Conservation (phyloP, 2,888 invertebrate species). For the Myopa testacea region DNA sequence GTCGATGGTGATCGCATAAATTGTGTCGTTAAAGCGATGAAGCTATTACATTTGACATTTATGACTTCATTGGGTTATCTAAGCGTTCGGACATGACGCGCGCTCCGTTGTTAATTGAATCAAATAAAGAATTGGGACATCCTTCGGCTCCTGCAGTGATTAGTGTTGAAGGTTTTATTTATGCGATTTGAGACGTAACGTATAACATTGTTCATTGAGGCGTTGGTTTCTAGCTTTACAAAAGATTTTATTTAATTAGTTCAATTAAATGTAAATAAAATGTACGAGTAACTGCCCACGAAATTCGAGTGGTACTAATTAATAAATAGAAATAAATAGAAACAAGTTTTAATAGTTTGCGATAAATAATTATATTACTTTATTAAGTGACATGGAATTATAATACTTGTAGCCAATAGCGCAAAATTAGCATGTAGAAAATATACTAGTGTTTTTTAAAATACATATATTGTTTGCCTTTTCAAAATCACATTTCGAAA, state of each 20-base stretch:
- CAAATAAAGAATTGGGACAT: background rate
- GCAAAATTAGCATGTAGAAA: background rate
- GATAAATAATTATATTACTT: background rate
- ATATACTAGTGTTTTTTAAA: background rate
- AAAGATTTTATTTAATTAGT: no score
- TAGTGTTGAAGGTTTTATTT: background rate
- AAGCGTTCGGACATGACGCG: background rate
- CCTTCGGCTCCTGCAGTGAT: background rate
- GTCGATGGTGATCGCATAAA: constrained; percentile 61
- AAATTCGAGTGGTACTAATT: no score
- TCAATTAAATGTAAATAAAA: no score
- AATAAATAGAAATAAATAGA: no score
- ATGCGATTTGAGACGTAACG: no score
- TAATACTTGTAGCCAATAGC: constrained; percentile 16
- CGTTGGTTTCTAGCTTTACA: no score
- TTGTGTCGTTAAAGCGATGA: constrained; percentile 46
- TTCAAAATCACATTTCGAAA: background rate
- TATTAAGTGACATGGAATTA: constrained; percentile 31
- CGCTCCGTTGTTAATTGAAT: background rate
- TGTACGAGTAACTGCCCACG: no score
- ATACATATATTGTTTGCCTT: no score
- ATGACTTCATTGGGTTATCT: constrained; percentile 53
- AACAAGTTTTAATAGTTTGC: no score
- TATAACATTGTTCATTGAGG: no score
- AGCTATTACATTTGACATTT: constrained; percentile 54